Evolutionary conservation across 2,113 vertebrate genomes (phyloP).

Genomic region (Columba livia): DNA sequence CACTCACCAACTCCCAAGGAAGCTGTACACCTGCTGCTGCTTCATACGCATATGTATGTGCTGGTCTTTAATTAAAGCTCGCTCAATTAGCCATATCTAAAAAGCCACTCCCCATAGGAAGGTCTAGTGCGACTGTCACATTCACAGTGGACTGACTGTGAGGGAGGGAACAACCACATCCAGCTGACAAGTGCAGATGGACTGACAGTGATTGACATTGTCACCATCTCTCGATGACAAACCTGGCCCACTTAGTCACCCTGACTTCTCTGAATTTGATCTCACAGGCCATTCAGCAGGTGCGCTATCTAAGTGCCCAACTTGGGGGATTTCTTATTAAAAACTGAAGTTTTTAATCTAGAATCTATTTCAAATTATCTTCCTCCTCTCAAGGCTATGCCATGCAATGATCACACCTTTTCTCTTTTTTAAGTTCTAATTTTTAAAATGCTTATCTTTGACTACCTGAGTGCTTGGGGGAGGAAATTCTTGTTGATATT

Average conservation of each 20-base stretch:
- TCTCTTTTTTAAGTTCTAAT: not conserved
- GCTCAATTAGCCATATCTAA: not conserved
- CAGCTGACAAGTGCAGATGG: not conserved
- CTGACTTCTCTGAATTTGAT: not conserved
- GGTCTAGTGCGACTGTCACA: not conserved
- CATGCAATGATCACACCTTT: not conserved
- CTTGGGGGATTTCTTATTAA: not conserved
- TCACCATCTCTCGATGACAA: not conserved
- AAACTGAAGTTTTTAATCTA: not conserved
- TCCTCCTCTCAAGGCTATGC: not conserved
- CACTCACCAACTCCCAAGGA: not conserved
- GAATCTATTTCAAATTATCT: not conserved
- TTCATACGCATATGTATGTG: not conserved
- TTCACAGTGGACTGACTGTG: not conserved
- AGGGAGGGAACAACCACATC: not conserved
- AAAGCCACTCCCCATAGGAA: not conserved
- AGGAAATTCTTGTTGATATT: not conserved
- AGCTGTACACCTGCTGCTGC: not conserved
- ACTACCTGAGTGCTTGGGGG: not conserved
- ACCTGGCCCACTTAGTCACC: not conserved
- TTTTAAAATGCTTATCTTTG: not conserved
- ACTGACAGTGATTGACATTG: not conserved
- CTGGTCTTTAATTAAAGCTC: not conserved
- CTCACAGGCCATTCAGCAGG: not conserved
- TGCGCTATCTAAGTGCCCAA: not conserved